Evolutionary conservation across 2,113 vertebrate genomes (phyloP), one percentile per base, ranked within the genome.

Genomic region (Meles meles): DNA sequence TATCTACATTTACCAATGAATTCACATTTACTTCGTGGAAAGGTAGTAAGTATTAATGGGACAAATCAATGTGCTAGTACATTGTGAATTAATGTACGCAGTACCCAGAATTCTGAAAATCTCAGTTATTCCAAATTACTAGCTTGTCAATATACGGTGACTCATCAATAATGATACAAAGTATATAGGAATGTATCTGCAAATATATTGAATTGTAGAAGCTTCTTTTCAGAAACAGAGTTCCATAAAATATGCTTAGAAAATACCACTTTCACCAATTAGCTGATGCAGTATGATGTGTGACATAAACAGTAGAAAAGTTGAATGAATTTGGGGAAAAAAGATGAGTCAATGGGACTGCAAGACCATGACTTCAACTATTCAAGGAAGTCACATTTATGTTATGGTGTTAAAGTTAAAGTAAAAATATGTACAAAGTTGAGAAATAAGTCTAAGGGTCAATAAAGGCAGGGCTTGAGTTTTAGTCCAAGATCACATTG

Each of bases 1-100:
- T 80, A 82, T 29, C 52, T 72, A 84, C 14, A 25, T 18, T 83
- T 93, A 85, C 31, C 42, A 92, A 82, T 12, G 42, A 61, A 89
- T 90, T 95, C 37, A 55, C 65, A 97, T 90, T 90, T 86, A 91
- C 55, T 91, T 95, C 52, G 25, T 89, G 55, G 92, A 92, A 96
- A 74, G 6, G 11, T 20, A 92, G 14, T 67, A 47, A 89, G 14
- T 67, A 47, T 67, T 85, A 95, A 94, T 72, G 20, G 31, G 37
- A 88, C 93, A 88, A 96, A 59, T 37, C 72, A 86, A 76, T 71
- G 21, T 49, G 9, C n/a, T 11, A 57, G 21, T 44, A 79, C 17
- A 86, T 14, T 94, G 37, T 80, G 63, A 72, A 6, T 39, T 86
- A 86, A 83, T 59, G 27, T 63, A 37, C 12, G 85, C 61, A 79